Evolutionary conservation across 2,888 invertebrate genomes (phyloP).

Genomic region (Meghimatium bilineatum): DNA sequence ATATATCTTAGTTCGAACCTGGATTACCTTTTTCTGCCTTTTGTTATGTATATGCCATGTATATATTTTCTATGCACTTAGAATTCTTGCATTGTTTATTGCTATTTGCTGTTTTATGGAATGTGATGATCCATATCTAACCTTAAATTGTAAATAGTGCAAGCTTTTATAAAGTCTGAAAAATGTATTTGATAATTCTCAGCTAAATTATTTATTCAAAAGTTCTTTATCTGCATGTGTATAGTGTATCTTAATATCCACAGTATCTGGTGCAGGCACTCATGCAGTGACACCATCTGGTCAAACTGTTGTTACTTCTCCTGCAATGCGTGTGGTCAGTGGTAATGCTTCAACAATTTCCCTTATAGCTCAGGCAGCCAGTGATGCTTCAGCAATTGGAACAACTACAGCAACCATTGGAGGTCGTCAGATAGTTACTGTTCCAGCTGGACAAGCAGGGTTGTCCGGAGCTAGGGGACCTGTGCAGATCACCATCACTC

Average conservation of each 20-base stretch:
- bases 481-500: slow-evolving; percentile 69
- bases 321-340: slow-evolving; percentile 54
- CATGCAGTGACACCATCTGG: slow-evolving; percentile 35
- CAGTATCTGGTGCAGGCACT: slow-evolving; percentile 42
- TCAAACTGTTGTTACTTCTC: slow-evolving; percentile 42
- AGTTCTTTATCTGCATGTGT: background rate
- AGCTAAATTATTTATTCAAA: background rate
- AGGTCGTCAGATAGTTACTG: slow-evolving; percentile 58
- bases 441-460: slow-evolving; percentile 52
- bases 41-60: too few species aligned
- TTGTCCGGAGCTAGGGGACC: slow-evolving; percentile 57
- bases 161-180: too few species aligned
- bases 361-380: slow-evolving; percentile 63
- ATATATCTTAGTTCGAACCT: too few species aligned
- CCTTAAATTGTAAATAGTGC: too few species aligned
- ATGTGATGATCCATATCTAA: too few species aligned
- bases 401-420: slow-evolving; percentile 56
- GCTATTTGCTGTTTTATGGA: too few species aligned
- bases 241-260: slow-evolving; percentile 12
- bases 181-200: background rate
- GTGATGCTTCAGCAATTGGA: slow-evolving; percentile 51
- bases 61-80: too few species aligned
- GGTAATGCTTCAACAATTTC: slow-evolving; percentile 64
- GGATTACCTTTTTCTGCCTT: too few species aligned
- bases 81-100: too few species aligned